Percentiles rank a stretch among this genome's conserved stretches.
These are phyloP conservation scores for Hirundichthys speculiger DNA, from an alignment of 2,113 vertebrate species.

Conservation along the genomic window DNA sequence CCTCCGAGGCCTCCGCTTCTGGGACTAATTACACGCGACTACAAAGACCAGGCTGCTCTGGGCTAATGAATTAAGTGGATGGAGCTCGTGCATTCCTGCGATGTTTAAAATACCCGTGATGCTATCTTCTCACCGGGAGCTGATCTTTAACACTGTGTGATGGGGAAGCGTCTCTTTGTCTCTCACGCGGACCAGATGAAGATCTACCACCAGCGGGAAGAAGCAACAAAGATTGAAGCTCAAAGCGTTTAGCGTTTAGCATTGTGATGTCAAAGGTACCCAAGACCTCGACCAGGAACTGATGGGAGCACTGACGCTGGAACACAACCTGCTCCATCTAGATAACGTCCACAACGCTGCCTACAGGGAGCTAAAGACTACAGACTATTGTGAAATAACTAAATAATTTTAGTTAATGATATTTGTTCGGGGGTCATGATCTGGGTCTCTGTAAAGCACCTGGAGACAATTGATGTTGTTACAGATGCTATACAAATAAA, in stretches of 20 bases:
- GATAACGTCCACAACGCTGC: conserved; percentile 3
- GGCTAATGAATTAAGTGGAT: conserved; percentile 64
- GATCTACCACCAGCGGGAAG: neutral
- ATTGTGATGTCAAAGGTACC: conserved; percentile 19
- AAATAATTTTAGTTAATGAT: too few species aligned
- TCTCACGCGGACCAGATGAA: conserved; percentile 20
- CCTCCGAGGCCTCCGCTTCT: conserved; percentile 39
- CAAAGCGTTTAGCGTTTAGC: conserved; percentile 5
- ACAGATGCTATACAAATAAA: too few species aligned
- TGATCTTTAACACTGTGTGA: conserved; percentile 15
- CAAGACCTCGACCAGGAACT: conserved; percentile 10
- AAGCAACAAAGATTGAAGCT: conserved; percentile 36
- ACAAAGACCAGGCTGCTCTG: conserved; percentile 53
- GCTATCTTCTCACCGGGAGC: conserved; percentile 48
- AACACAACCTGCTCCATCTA: neutral
- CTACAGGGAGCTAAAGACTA: too few species aligned
- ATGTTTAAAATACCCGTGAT: conserved; percentile 68
- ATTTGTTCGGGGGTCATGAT: too few species aligned
- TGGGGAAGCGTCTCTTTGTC: neutral
- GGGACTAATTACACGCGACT: conserved; percentile 65
- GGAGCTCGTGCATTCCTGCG: conserved; percentile 53
- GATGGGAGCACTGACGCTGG: neutral
- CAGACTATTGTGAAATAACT: too few species aligned
- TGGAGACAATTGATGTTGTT: too few species aligned
- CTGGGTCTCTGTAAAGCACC: too few species aligned